Base-by-base conservation (phyloP, 2,113 vertebrate species). In the Paradisaea rubra region DNA sequence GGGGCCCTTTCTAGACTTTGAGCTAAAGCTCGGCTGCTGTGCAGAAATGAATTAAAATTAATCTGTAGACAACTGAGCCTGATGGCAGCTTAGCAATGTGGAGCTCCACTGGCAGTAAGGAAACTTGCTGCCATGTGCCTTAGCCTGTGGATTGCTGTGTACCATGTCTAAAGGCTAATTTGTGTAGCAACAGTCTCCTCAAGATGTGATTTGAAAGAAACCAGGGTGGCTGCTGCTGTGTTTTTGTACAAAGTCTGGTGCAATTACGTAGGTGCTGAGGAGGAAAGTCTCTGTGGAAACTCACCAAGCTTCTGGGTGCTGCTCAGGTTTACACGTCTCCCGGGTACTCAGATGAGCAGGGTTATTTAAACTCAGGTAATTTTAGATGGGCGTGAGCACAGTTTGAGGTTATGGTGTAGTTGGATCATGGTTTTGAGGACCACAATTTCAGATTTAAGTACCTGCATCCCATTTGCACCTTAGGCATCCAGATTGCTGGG, bases 41-140 rank as follows among this genome's bases (percentile, higher is more conserved):
- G 76, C 73, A 86, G 71, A 91, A 95, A 80, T 59, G 57, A 94
- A 90, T 91, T 78, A 50, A 74, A 91, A 87, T 84, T 91, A 80
- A 65, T 94, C 71, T 76, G 37, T 72, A 82, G 63, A 88, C 59
- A 73, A 93, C 54, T 42, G 37, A 86, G 54, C 41, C 52, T 69
- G 31, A 23, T 4, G 4, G 79, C 53, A 65, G 88, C n/a, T 80
- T 88, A 82, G 76, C 66, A n/a, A 50, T 35, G 47, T 14, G 52
- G 31, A 77, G 57, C 68, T 64, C 41, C 37, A n/a, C 53, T 79
- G 61, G 44, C 78, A 56, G n/a, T 6, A n/a, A 53, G 44, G 57
- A 94, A 93, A 71, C 22, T 33, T 89, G 41, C 39, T 76, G 72
- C 33, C 39, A 1, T 23, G 57, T 64, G 35, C 61, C 59, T 86